Evolutionary conservation across 2,888 invertebrate genomes (phyloP).

Genomic region (Perdita meconis): DNA sequence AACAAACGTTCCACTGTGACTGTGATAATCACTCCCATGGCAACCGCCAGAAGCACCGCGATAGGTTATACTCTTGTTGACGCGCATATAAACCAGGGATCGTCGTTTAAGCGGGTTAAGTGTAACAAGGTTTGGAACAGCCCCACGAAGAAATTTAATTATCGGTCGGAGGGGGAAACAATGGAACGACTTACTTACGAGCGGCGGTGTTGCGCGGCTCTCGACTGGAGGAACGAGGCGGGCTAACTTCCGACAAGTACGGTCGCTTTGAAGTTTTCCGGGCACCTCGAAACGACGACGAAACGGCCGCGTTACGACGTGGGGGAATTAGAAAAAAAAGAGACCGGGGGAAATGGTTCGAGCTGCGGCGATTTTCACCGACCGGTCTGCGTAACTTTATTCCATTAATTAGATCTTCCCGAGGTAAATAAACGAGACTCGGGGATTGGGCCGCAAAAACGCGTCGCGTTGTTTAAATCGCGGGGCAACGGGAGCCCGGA

Average conservation of each 20-base stretch:
- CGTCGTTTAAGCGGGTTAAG: conserved; percentile 63
- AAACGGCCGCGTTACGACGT: no score
- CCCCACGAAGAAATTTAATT: conserved; percentile 67
- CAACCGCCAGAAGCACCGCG: neutral
- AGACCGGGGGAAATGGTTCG: neutral
- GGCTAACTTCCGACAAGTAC: neutral
- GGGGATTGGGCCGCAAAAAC: neutral
- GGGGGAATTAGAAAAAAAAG: neutral
- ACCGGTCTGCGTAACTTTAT: neutral
- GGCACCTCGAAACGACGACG: no score
- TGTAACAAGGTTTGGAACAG: conserved; percentile 58
- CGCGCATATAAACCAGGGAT: conserved; percentile 47
- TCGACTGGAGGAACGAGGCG: conserved; percentile 1
- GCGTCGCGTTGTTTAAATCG: neutral
- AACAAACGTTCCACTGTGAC: conserved; percentile 18
- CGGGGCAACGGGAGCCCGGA: neutral
- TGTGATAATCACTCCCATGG: conserved; percentile 30
- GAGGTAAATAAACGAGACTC: neutral
- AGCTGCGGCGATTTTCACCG: no score
- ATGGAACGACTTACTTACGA: conserved; percentile 33
- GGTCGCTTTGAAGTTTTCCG: conserved; percentile 1
- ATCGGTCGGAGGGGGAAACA: conserved; percentile 61
- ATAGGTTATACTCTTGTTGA: conserved; percentile 34
- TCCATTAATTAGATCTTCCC: conserved; percentile 1
- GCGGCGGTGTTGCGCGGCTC: neutral